These are phyloP conservation scores for Neoarius graeffei DNA, from an alignment of 2,113 vertebrate genomes.

Conservation along the genomic window DNA sequence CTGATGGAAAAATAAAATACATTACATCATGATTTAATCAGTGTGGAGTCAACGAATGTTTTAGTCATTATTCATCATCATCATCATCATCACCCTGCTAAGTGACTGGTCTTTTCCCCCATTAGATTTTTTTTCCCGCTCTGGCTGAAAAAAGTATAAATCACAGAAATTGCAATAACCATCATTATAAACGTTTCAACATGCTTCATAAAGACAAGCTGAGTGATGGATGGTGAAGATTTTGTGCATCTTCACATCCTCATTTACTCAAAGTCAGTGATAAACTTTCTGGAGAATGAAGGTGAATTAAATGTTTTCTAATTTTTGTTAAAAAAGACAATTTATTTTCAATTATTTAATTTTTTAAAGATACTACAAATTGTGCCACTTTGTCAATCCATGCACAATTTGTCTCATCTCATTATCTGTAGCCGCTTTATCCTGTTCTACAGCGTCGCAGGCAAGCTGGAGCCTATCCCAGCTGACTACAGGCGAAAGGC, in stretches of 20 bases:
- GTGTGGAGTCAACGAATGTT: background rate
- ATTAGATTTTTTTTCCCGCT: background rate
- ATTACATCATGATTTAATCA: background rate
- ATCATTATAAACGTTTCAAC: background rate
- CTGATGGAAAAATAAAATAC: background rate
- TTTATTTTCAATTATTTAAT: too few relatives aligned
- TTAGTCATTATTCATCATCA: background rate
- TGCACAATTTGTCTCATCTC: background rate
- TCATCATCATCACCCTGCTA: background rate
- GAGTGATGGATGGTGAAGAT: background rate
- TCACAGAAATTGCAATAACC: background rate
- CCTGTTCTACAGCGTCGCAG: too few relatives aligned
- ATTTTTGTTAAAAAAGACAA: too few relatives aligned
- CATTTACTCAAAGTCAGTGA: background rate
- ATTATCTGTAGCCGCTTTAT: too few relatives aligned
- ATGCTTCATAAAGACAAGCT: background rate
- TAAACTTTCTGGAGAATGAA: background rate
- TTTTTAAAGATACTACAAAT: background rate
- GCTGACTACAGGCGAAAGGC: too few relatives aligned
- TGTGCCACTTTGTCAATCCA: background rate
- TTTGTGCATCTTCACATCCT: background rate
- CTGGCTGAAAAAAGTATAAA: too few relatives aligned
- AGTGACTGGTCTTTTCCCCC: background rate
- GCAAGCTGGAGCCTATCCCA: too few relatives aligned
- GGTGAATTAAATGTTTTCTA: background rate